A percentile compares a stretch with the other conserved stretches of the same genome.
Evolutionary conservation across 2,888 invertebrate genomes (phyloP).

Genomic region (Helicoverpa assulta): DNA sequence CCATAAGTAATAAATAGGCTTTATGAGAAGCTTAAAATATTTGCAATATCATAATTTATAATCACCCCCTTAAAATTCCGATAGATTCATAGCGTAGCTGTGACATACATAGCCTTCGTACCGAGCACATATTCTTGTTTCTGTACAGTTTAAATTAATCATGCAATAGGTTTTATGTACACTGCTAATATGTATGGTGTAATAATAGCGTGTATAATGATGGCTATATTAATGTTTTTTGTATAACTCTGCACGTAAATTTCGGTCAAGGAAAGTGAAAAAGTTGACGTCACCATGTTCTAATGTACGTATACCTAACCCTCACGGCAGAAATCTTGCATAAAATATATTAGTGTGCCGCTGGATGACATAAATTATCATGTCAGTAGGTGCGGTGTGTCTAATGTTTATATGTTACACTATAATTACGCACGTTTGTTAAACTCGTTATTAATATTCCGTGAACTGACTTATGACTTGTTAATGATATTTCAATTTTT

Average conservation of each 20-base stretch:
- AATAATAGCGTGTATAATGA: conserved; percentile 28
- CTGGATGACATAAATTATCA: conserved; percentile 2
- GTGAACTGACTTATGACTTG: neutral
- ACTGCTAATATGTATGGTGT: conserved; percentile 54
- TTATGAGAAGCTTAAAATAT: conserved; percentile 29
- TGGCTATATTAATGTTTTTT: conserved; percentile 52
- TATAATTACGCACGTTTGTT: conserved; percentile 12
- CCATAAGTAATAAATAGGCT: neutral
- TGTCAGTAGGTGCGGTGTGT: conserved; percentile 45
- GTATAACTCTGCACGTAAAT: conserved; percentile 46
- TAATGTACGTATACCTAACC: conserved; percentile 16
- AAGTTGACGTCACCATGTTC: conserved; percentile 44
- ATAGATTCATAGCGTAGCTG: conserved; percentile 48
- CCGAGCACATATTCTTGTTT: conserved; percentile 47
- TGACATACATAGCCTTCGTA: conserved; percentile 22
- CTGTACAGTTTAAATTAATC: conserved; percentile 33
- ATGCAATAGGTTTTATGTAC: conserved; percentile 34
- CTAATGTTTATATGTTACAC: conserved; percentile 29
- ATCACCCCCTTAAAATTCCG: conserved; percentile 32
- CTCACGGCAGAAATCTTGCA: neutral
- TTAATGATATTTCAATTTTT: neutral
- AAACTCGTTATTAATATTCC: neutral
- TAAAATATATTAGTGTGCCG: neutral
- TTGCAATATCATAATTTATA: conserved; percentile 36
- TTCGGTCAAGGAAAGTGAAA: conserved; percentile 53